Evolutionary conservation across 53 echinoderm and acorn worm species (phyloP), one percentile per base, ranked within the genome.

Genomic region (Mesocentrotus franciscanus): DNA sequence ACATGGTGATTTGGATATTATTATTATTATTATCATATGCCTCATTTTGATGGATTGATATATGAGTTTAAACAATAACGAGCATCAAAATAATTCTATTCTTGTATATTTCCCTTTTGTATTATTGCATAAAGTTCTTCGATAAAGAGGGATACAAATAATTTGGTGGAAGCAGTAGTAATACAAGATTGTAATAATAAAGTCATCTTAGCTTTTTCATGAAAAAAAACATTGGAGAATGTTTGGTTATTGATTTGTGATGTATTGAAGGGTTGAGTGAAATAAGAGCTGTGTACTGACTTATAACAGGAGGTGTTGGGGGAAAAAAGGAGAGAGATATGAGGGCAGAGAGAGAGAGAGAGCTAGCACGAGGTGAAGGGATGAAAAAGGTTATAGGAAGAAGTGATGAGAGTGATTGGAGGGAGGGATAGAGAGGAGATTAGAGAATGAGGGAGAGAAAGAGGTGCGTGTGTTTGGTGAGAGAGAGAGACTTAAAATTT

Each of bases 171-270:
- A 92, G 92, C 72, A 93, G 59, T 74, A 75, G 72, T 56, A 1
- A 22, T 39, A 93, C 55, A 61, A 93, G 81, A 93, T 60, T 93
- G 93, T 93, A 36, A 83, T 75, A 93, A 92, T 92, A 92, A 92
- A 93, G 61, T 93, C 93, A 93, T 93, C 93, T 78, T 93, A 93
- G 93, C 93, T 93, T 93, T 93, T 93, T 93, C 93, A 93, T 93
- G 93, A 93, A 93, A 49, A 90, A 60, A 1, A 75, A 11, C n/a
- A 34, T 74, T 42, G 13, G 24, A 14, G 8, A 14, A 72, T 56
- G 34, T 92, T 75, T 27, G 75, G 15, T 56, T 71, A 18, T 39
- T 74, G 32, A 39, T n/a, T 22, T 49, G 24, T 79, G 57, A 26
- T 56, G 26, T 27, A 10, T 87, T 66, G 17, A 66, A 15, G 32